Evolutionary conservation across 2,113 vertebrate genomes (phyloP), one percentile per base, ranked within the genome.

Genomic region (Patagioenas fasciata): DNA sequence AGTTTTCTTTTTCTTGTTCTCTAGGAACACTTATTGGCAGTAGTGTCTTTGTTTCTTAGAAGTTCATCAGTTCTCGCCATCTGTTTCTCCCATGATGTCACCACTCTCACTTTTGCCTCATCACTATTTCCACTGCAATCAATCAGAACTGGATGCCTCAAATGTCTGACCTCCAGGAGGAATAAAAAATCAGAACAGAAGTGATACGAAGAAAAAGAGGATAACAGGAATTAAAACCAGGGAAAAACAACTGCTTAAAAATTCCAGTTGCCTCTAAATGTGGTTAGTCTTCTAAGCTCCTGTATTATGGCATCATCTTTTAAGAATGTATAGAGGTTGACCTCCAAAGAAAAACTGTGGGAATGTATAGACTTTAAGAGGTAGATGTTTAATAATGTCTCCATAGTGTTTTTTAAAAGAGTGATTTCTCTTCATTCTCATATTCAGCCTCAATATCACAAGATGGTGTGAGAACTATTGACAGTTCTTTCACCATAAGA

Each of bases 21-120:
- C 93, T 88, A 93, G 70, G 81, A 97, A 95, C 74, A 40, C 26
- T 93, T 92, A 89, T 82, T 96, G 95, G 91, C 94, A 96, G 91
- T 80, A 94, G 19, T 69, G 66, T 62, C 87, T 96, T 96, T 89
- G 87, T 95, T 96, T 97, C 95, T 95, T 97, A 96, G 93, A 96
- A 95, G 79, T 95, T 91, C 93, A 83, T 95, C 62, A 4, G 40
- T 85, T 95, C 86, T 86, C 24, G 0, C 94, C 96, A 94, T 95
- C 96, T 97, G 94, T 95, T 97, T 96, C 95, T 97, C 74, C 84
- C 87, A 89, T 97, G 96, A 96, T 95, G 91, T 96, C 96, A 95
- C 89, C 1, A 1, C 56, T 94, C 84, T 94, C 73, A 82, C 85
- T 97, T 97, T 96, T 95, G 89, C 94, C 94, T 96, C 95, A 95